Conservation (phyloP, 2,113 vertebrate species). For the Passer domesticus region DNA sequence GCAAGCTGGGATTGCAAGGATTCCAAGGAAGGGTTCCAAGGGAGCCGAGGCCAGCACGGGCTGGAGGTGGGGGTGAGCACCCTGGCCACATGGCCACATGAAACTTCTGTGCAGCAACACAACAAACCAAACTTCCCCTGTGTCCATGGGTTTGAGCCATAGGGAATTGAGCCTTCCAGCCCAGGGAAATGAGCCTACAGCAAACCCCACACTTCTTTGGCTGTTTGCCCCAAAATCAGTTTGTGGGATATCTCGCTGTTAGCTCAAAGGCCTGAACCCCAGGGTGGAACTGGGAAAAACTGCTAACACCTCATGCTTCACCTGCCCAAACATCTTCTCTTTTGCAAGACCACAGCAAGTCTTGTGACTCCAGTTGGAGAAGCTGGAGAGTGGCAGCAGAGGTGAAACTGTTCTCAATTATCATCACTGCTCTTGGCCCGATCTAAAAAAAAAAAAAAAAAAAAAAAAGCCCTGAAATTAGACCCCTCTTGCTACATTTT, state of each 20-base stretch:
- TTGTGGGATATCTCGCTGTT: not conserved
- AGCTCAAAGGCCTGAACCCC: not conserved
- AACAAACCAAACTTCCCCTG: not conserved
- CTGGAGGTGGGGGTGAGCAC: not conserved
- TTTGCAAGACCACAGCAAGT: not conserved
- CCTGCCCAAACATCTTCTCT: not conserved
- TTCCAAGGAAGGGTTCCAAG: not conserved
- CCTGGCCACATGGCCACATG: not conserved
- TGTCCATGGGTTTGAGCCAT: not conserved
- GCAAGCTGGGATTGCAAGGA: not conserved
- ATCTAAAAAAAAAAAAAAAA: not conserved
- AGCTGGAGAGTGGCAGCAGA: not conserved
- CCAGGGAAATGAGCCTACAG: not conserved
- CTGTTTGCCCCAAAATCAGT: not conserved
- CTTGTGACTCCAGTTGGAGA: not conserved
- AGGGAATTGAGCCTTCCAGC: not conserved
- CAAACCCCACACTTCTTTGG: not conserved
- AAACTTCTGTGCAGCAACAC: not conserved
- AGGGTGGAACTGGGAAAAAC: not conserved
- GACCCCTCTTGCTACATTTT: slow-evolving; percentile 50
- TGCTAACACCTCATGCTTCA: not conserved
- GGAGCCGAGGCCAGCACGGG: not conserved
- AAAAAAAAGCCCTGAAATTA: slow-evolving; percentile 11
- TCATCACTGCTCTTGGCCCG: not conserved
- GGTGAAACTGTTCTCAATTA: slow-evolving; percentile 22